Conservation (phyloP, 35 echinoderm and acorn worm genomes). For the Amphiura filiformis region DNA sequence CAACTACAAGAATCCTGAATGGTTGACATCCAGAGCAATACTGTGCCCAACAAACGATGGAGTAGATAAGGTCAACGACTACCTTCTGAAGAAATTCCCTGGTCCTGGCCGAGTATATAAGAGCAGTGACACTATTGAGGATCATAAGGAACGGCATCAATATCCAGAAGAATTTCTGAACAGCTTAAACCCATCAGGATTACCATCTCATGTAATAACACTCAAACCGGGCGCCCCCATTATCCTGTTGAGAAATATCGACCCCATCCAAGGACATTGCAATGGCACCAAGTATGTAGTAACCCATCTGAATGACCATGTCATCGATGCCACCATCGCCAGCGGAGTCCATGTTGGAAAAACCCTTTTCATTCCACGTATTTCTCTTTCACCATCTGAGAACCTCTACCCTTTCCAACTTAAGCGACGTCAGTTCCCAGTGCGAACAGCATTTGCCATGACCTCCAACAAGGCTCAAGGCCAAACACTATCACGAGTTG, state of each 20-base stretch:
- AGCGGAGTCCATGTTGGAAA: neutral
- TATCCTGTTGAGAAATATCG: neutral
- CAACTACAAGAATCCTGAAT: neutral
- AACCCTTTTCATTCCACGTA: slow-evolving; percentile 20
- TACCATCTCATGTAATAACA: neutral
- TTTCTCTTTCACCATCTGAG: slow-evolving; percentile 22
- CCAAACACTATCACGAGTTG: slow-evolving; percentile 1
- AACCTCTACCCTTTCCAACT: slow-evolving; percentile 18
- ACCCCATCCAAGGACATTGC: neutral
- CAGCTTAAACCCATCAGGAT: neutral
- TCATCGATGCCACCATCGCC: slow-evolving; percentile 19
- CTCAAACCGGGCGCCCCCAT: neutral
- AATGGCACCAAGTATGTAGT: slow-evolving; percentile 24
- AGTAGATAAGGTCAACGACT: slow-evolving; percentile 11
- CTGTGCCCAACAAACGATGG: slow-evolving; percentile 26
- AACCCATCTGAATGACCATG: neutral
- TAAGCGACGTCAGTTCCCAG: slow-evolving; percentile 9
- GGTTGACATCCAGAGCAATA: slow-evolving; percentile 1
- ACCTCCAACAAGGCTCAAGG: neutral
- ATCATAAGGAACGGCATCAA: neutral
- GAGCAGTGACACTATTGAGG: neutral
- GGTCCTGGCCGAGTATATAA: neutral
- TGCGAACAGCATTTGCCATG: slow-evolving; percentile 1
- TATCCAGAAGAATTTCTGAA: slow-evolving; percentile 40
- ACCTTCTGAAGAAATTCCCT: no score